phyloP scores from a whole-genome alignment of 2,113 vertebrate species.

The Thymallus thymallus region DNA sequence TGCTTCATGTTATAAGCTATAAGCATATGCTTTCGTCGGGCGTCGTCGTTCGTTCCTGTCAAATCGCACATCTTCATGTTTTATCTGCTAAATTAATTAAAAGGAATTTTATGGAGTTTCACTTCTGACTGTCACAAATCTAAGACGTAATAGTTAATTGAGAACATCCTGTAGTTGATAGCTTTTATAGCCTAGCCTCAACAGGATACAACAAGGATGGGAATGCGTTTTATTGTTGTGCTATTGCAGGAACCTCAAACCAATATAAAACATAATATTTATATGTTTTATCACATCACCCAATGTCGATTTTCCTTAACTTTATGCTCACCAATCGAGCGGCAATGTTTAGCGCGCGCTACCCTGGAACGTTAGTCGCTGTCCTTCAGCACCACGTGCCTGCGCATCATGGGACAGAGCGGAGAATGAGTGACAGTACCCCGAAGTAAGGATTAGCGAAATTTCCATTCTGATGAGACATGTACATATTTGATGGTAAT shows the following conservation, averaged over 20 bases:
- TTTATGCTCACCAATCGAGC: constrained; percentile 3
- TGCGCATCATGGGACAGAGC: constrained; percentile 33
- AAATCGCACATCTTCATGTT: neutral
- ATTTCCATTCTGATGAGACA: constrained; percentile 61
- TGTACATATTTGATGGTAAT: constrained; percentile 61
- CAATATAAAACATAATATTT: neutral
- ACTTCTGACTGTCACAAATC: no score
- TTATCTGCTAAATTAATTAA: no score
- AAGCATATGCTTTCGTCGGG: neutral
- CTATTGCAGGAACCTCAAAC: neutral
- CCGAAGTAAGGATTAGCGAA: constrained; percentile 63
- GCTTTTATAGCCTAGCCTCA: neutral
- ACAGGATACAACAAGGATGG: neutral
- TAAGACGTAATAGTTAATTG: no score
- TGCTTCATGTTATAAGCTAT: neutral
- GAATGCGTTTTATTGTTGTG: neutral
- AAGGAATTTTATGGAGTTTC: no score
- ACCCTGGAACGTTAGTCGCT: constrained; percentile 50
- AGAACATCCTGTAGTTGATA: neutral
- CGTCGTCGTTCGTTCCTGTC: neutral
- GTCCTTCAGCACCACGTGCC: constrained; percentile 68
- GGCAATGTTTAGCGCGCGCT: constrained; percentile 30
- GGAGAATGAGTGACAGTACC: constrained; percentile 60
- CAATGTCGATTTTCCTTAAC: neutral
- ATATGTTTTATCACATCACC: neutral